Conservation (phyloP, 2,888 invertebrate genomes). For the Tholera decimalis region DNA sequence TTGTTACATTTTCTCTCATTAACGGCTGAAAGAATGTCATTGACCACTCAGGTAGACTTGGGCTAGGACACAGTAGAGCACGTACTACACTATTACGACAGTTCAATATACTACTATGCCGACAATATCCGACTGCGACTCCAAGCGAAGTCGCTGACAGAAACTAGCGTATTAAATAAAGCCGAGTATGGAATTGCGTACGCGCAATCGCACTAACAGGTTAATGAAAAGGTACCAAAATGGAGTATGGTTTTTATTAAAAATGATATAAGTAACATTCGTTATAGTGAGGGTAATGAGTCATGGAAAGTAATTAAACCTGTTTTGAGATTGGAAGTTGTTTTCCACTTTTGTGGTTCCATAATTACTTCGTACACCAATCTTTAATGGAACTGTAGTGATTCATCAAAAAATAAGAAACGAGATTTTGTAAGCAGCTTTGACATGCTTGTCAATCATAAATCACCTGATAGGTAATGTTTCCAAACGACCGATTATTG, state of each 20-base stretch:
- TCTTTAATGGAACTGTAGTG: slow-evolving; percentile 2
- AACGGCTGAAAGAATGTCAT: no score
- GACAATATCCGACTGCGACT: no score
- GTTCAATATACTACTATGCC: no score
- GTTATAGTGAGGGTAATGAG: slow-evolving; percentile 4
- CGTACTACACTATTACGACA: no score
- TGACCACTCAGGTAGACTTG: no score
- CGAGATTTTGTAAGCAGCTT: background rate
- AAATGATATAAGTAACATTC: slow-evolving; percentile 35
- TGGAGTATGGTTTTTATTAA: slow-evolving; percentile 20
- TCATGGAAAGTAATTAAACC: slow-evolving; percentile 34
- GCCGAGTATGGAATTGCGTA: slow-evolving; percentile 12
- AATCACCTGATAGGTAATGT: no score
- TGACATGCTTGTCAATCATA: background rate
- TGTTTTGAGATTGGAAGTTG: slow-evolving; percentile 13
- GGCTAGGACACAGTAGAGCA: no score
- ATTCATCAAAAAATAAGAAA: background rate
- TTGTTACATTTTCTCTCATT: no score
- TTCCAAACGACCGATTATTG: no score
- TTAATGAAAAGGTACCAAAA: slow-evolving; percentile 36
- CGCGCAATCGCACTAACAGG: slow-evolving; percentile 30
- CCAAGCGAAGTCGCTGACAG: no score
- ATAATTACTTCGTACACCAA: slow-evolving; percentile 10
- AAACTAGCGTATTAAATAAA: slow-evolving; percentile 29
- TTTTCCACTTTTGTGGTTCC: background rate